phyloP scores from a whole-genome alignment of 2,888 invertebrate species.

The Masnerella sp. region DNA sequence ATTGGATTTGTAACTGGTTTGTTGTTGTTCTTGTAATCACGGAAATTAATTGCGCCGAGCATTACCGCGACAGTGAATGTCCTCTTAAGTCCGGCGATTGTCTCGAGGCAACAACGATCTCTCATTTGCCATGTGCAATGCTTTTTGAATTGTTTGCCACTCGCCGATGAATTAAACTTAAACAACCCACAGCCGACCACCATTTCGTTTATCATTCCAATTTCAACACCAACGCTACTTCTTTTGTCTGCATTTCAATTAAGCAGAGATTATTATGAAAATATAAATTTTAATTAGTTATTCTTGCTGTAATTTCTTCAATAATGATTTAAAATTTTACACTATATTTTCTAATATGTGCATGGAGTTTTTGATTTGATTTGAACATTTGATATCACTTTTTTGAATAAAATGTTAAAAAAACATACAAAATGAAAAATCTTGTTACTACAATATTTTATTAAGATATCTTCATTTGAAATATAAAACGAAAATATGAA shows the following conservation, averaged over 20 bases:
- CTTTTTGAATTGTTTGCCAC: slow-evolving; percentile 48
- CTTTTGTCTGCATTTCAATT: too few species aligned
- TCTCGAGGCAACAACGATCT: slow-evolving; percentile 34
- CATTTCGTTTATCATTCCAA: slow-evolving; percentile 21
- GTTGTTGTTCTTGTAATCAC: slow-evolving; percentile 49
- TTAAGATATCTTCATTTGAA: too few species aligned
- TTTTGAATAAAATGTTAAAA: too few species aligned
- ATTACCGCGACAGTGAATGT: slow-evolving; percentile 29
- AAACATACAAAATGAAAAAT: too few species aligned
- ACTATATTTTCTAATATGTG: too few species aligned
- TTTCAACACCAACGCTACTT: slow-evolving; percentile 9
- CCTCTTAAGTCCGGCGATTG: slow-evolving; percentile 46
- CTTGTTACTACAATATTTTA: too few species aligned
- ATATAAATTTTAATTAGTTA: too few species aligned
- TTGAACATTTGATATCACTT: too few species aligned
- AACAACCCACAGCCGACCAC: slow-evolving; percentile 26
- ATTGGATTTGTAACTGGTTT: slow-evolving; percentile 53
- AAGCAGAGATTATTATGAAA: too few species aligned
- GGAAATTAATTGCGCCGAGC: slow-evolving; percentile 45
- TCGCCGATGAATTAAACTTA: slow-evolving; percentile 33
- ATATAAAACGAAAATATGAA: not conserved
- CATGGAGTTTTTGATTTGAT: too few species aligned
- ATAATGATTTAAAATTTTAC: too few species aligned
- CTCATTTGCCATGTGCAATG: slow-evolving; percentile 46
- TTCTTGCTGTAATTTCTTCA: too few species aligned